These are phyloP conservation scores for Pachyuromys duprasi DNA, from an alignment of 2,797 vertebrate species.

Conservation along the genomic window DNA sequence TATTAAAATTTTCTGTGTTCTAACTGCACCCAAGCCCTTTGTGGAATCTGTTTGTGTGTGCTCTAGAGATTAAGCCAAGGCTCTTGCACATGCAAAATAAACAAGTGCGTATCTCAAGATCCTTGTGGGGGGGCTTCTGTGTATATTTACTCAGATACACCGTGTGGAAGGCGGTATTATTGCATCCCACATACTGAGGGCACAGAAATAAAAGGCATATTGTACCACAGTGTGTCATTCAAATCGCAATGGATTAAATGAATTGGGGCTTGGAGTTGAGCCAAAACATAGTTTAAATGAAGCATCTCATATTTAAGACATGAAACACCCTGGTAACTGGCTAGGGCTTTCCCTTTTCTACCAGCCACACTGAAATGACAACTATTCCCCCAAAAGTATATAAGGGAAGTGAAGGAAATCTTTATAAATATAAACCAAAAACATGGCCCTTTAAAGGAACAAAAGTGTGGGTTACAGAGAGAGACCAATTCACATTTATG, in stretches of 20 bases:
- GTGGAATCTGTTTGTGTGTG: neutral
- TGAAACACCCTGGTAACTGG: neutral
- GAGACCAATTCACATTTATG: too few relatives aligned
- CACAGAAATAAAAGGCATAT: neutral
- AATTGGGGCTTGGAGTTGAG: neutral
- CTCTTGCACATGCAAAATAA: neutral
- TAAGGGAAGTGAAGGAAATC: neutral
- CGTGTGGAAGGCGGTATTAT: neutral
- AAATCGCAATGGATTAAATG: neutral
- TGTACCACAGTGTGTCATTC: neutral
- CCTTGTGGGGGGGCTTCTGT: neutral
- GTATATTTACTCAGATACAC: neutral
- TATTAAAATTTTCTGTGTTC: neutral
- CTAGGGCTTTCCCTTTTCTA: neutral
- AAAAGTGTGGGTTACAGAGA: neutral
- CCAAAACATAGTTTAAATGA: neutral
- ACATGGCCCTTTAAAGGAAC: neutral
- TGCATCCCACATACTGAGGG: neutral
- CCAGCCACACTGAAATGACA: too few relatives aligned
- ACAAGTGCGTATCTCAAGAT: neutral
- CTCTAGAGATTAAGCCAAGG: neutral
- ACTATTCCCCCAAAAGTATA: neutral
- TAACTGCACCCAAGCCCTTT: accelerated
- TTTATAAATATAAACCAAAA: neutral
- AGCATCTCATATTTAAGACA: neutral